Evolutionary conservation across 2,888 invertebrate genomes (phyloP).

Genomic region (Pachydiplax longipennis): DNA sequence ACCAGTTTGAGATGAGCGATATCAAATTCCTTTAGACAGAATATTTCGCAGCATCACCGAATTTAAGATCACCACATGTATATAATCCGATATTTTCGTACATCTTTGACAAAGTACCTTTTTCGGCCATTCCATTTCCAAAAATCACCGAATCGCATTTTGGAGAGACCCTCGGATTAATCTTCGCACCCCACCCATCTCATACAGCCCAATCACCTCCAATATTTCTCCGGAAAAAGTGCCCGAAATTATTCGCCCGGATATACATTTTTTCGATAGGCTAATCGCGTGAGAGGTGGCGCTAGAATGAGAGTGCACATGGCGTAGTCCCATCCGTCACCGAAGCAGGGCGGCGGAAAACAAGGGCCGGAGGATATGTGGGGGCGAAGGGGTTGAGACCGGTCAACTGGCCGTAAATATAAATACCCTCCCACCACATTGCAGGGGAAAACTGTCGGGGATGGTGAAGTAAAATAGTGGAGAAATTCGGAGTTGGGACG

Average conservation of each 20-base stretch:
- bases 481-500: not conserved
- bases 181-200: not conserved
- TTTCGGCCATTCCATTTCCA: too few species aligned
- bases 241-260: not conserved
- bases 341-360: constrained; percentile 25
- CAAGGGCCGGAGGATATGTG: not conserved
- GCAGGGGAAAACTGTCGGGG: not conserved
- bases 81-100: too few species aligned
- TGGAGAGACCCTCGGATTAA: too few species aligned
- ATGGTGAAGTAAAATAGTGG: constrained; percentile 12
- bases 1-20: too few species aligned
- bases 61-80: too few species aligned
- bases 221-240: not conserved
- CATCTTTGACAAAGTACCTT: too few species aligned
- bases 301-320: constrained; percentile 10
- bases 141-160: too few species aligned
- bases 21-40: too few species aligned
- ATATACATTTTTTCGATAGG: not conserved
- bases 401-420: constrained; percentile 40
- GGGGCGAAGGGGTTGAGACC: not conserved
- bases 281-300: constrained; percentile 16
- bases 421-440: constrained; percentile 1
- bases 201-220: not conserved
- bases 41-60: too few species aligned
- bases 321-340: constrained; percentile 41